Conservation (phyloP, 2,888 invertebrate species). For the Ophion slaviceki region DNA sequence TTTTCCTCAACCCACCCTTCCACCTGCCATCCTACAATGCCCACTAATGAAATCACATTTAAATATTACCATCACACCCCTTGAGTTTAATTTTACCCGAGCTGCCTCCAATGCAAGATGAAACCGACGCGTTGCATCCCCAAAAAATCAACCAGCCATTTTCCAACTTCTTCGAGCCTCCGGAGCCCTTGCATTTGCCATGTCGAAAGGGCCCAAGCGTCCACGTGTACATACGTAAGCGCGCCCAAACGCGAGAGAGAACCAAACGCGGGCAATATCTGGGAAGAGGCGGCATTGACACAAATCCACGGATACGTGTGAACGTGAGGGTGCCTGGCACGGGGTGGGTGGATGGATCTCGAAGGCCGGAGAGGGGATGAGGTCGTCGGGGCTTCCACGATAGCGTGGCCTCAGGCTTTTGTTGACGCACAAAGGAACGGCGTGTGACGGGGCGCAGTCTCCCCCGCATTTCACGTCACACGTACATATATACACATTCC, state of each 20-base stretch:
- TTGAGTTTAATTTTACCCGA: neutral
- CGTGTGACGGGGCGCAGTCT: slow-evolving; percentile 77
- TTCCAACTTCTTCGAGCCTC: neutral
- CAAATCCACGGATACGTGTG: slow-evolving; percentile 68
- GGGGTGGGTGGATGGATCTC: slow-evolving; percentile 50
- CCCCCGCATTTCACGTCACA: slow-evolving; percentile 70
- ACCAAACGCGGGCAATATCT: neutral
- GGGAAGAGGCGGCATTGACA: slow-evolving; percentile 48
- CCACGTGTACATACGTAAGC: neutral
- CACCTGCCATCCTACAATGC: too few relatives aligned
- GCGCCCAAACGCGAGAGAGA: neutral
- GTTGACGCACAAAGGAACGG: slow-evolving; percentile 80
- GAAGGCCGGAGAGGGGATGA: slow-evolving; percentile 15
- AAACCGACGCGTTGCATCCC: neutral
- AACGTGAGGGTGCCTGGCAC: slow-evolving; percentile 59
- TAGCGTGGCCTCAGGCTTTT: slow-evolving; percentile 71
- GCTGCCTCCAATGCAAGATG: neutral
- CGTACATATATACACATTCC: neutral
- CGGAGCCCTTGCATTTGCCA: neutral
- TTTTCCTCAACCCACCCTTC: too few relatives aligned
- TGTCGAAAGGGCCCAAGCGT: slow-evolving; percentile 26
- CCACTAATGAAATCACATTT: too few relatives aligned
- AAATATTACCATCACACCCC: neutral
- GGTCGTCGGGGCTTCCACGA: neutral
- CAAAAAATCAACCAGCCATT: neutral